phyloP scores from a whole-genome alignment of 1,140 invertebrate species.

The Hyphantria cunea region DNA sequence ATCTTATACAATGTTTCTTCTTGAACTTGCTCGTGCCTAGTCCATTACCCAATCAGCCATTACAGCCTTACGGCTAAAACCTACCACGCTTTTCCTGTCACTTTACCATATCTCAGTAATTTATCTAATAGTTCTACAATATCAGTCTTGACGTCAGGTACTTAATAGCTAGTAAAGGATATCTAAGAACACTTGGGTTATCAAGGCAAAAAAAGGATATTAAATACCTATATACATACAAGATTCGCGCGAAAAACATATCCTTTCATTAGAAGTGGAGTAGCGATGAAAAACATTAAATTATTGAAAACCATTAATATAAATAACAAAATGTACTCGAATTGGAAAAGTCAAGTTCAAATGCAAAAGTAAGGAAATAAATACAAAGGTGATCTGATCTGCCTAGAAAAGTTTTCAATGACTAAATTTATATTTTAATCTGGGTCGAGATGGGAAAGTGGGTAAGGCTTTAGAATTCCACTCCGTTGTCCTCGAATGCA shows the following conservation, averaged over 20 bases:
- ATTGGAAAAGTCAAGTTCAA: conserved; percentile 6
- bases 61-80: too few relatives aligned
- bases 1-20: too few relatives aligned
- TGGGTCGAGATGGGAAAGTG: conserved; percentile 34
- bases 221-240: too few relatives aligned
- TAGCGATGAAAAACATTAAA: neutral
- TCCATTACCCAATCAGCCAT: too few relatives aligned
- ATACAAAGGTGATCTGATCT: conserved; percentile 54
- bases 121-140: too few relatives aligned
- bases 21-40: too few relatives aligned
- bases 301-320: neutral
- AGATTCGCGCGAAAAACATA: neutral
- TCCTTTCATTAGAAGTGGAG: neutral
- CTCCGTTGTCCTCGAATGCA: conserved; percentile 36
- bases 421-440: conserved; percentile 64
- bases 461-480: conserved; percentile 32
- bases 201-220: neutral
- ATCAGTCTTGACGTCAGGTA: too few relatives aligned
- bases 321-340: neutral
- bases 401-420: conserved; percentile 56
- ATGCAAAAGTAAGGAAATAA: conserved; percentile 39
- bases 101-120: too few relatives aligned
- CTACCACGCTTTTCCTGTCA: too few relatives aligned
- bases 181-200: too few relatives aligned
- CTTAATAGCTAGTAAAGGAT: too few relatives aligned